phyloP scores from a whole-genome alignment of 2,888 invertebrate genomes.

The Tortrix viridana region DNA sequence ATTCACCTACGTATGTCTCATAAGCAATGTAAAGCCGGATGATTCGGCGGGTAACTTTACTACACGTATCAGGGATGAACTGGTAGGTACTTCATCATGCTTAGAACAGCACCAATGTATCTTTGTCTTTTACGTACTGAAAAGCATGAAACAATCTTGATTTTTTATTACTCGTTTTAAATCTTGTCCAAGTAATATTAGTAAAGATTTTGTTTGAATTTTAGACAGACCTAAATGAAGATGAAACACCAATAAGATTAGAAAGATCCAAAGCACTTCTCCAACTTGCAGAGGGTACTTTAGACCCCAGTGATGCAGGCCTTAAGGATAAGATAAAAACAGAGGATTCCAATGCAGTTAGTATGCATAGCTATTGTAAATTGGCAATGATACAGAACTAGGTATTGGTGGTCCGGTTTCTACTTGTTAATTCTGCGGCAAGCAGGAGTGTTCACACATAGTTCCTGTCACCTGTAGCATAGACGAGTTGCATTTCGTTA shows the following conservation, averaged over 20 bases:
- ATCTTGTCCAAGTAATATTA: not conserved
- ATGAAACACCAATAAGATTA: conserved; percentile 61
- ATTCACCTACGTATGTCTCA: conserved; percentile 66
- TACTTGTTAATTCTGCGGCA: too few species aligned
- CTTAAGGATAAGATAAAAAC: conserved; percentile 30
- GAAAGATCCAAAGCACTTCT: conserved; percentile 71
- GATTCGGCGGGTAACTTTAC: conserved; percentile 38
- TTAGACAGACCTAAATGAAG: conserved; percentile 34
- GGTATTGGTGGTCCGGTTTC: not conserved
- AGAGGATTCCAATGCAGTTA: conserved; percentile 1
- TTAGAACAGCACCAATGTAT: too few species aligned
- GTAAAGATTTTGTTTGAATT: not conserved
- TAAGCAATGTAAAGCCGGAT: conserved; percentile 59
- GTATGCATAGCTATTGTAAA: not conserved
- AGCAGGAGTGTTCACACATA: too few species aligned
- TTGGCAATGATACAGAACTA: not conserved
- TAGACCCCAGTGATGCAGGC: too few species aligned
- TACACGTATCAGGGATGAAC: not conserved
- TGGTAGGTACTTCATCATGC: too few species aligned
- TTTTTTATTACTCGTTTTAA: too few species aligned
- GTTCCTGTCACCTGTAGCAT: too few species aligned
- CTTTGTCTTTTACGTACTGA: too few species aligned
- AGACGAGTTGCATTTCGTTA: too few species aligned
- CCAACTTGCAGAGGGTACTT: conserved; percentile 54
- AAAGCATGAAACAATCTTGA: too few species aligned